These are phyloP conservation scores for Xiphydria camelus DNA, from an alignment of 2,888 invertebrate species.

Conservation along the genomic window DNA sequence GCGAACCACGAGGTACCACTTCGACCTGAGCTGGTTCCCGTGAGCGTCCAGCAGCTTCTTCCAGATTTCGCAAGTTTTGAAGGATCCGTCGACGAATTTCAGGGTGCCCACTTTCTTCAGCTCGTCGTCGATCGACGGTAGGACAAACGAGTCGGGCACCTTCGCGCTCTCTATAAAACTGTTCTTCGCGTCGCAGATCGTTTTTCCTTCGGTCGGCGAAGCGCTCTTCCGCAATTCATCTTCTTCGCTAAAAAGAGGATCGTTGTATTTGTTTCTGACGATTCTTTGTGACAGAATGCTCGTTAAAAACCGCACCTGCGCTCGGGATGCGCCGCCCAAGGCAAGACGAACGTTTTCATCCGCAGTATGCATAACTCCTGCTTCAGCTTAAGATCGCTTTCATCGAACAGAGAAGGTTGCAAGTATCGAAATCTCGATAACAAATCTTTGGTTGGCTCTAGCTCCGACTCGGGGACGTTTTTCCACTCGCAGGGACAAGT, in stretches of 20 bases:
- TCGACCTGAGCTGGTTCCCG: conserved; percentile 29
- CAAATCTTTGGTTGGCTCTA: conserved; percentile 24
- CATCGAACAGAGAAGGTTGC: conserved; percentile 26
- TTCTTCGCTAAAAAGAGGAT: too few relatives aligned
- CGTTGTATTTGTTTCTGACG: too few relatives aligned
- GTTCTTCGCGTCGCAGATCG: too few relatives aligned
- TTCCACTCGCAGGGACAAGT: conserved; percentile 27
- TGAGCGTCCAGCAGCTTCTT: conserved; percentile 24
- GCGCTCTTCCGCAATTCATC: too few relatives aligned
- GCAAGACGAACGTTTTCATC: conserved; percentile 30
- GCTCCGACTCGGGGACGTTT: conserved; percentile 16
- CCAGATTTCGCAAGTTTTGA: conserved; percentile 24
- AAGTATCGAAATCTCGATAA: conserved; percentile 12
- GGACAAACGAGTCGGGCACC: conserved; percentile 7
- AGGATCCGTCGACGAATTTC: conserved; percentile 30
- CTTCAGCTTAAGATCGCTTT: conserved; percentile 33
- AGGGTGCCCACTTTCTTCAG: conserved; percentile 17
- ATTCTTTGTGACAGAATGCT: too few relatives aligned
- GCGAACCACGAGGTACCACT: conserved; percentile 27
- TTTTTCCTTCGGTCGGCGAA: too few relatives aligned
- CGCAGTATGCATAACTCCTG: conserved; percentile 29
- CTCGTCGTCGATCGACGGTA: conserved; percentile 12
- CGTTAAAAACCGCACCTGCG: too few relatives aligned
- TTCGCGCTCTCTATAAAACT: conserved; percentile 17
- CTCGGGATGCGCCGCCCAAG: too few relatives aligned